Base-by-base conservation (phyloP, 2,888 invertebrate species). In the Rhingia rostrata region DNA sequence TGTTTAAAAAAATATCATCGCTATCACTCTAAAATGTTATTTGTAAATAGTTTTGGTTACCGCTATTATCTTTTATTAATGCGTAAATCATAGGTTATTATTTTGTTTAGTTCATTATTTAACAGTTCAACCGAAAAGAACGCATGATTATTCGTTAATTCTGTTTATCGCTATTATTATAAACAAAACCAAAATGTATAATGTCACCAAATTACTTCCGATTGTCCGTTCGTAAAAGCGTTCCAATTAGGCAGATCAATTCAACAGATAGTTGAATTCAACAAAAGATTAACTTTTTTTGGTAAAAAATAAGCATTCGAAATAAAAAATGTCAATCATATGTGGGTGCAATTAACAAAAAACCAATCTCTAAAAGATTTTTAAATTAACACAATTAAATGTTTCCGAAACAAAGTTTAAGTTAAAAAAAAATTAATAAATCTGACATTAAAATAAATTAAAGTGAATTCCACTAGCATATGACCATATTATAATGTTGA, bases 401-500 rank as follows among this genome's bases (percentile, higher is more conserved):
- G 45, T 61, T 61, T n/a, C 78, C n/a, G 30, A 73, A 66, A 35
- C 14, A 69, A 69, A 22, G 1, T 2, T 1, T 22, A 22, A 2
- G 22, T 22, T 22, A 22, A 51, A 6, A 39, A n/a, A 66, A 47
- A 56, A 41, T 30, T 41, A 9, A 41, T 58, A 41, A 58, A 41
- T 4, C 63, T 58, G 51, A 75, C 60, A 69, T 43, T 41, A 47
- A 64, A 49, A 30, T n/a, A 14, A 56, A 54, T 35, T 39, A 10
- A 63, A 6, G 60, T 79, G 43, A 77, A 43, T 54, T 70, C 58
- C 63, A 67, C 64, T 70, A 74, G 53, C 60, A 77, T 75, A 66
- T 81, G 69, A 63, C 63, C 41, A 2, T 2, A 22, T 22, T 22
- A 47, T 60, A 33, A 67, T 47, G 47, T 37, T 75, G 39, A 45